These are phyloP conservation scores for Ceyx margarethae DNA, from an alignment of 2,113 vertebrate genomes.

Conservation along the genomic window DNA sequence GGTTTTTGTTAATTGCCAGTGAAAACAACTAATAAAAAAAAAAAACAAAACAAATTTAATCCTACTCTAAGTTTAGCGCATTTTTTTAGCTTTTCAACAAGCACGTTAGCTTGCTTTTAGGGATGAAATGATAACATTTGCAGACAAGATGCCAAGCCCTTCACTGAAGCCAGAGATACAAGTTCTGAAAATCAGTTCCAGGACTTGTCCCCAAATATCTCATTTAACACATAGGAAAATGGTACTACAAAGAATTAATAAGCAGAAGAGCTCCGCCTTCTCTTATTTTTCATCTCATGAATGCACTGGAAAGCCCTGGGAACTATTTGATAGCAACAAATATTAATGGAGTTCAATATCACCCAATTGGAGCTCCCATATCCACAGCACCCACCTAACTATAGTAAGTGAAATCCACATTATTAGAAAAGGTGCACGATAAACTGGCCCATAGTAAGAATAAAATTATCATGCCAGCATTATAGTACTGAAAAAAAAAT, in stretches of 20 bases:
- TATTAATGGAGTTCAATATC: not conserved
- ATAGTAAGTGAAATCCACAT: not conserved
- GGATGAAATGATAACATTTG: not conserved
- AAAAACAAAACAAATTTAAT: not conserved
- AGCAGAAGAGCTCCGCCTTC: not conserved
- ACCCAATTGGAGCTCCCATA: not conserved
- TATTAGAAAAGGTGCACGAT: not conserved
- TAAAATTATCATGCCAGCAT: not conserved
- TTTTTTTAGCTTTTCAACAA: slow-evolving; percentile 11
- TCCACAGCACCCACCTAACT: not conserved
- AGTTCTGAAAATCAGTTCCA: not conserved
- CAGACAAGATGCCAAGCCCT: not conserved
- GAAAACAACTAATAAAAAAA: not conserved
- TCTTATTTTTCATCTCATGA: not conserved
- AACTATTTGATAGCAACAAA: not conserved
- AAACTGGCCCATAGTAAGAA: not conserved
- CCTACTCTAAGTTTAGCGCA: not conserved
- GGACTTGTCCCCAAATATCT: not conserved
- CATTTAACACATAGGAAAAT: not conserved
- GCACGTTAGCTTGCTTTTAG: not conserved
- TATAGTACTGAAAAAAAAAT: not conserved
- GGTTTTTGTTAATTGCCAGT: not conserved
- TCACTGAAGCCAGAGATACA: not conserved
- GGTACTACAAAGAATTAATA: not conserved
- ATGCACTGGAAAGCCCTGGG: not conserved